Base-by-base conservation (phyloP, 2,113 vertebrate species). In the Pachycephala philippinensis region DNA sequence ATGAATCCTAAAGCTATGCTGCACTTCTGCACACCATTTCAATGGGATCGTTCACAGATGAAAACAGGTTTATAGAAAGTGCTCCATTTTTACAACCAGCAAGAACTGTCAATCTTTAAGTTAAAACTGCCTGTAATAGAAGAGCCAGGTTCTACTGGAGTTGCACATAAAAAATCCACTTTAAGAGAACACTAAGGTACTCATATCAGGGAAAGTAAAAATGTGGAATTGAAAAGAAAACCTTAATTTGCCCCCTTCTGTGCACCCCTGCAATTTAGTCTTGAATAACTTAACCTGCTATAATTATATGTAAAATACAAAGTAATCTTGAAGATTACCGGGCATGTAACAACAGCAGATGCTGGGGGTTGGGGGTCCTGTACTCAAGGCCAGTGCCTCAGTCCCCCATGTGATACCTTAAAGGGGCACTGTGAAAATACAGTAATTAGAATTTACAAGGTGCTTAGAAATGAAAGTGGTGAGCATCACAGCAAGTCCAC, bases 361-460 rank as follows among this genome's bases (percentile, higher is more conserved):
- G 68, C 33, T 57, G 76, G n/a, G 79, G 80, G 20, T 4, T 80
- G 76, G 37, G 78, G 33, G 42, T 85, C 44, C 59, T 84, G 83
- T 81, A 63, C 54, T 47, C 47, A 69, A 87, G 79, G 91, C 87
- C 5, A 0, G 42, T 84, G 54, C 50, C 83, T 90, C 92, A 52
- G 71, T 84, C 74, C 79, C 85, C 60, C 52, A 66, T 59, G 68
- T 60, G 66, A 95, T n/a, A 88, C 47, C 94, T 95, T 93, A 87
- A 86, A 92, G 95, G 94, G 60, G 56, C 71, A 92, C 42, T 23
- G 72, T 42, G 68, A 90, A 95, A 90, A 95, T 84, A 95, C 64
- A 89, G 94, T 97, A 95, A 97, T 95, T 95, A 90, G 92, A 93
- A 95, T 81, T 90, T 96, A 96, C 94, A 96, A 90, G 92, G 83